Percentiles rank a stretch among this genome's conserved stretches.
phyloP scores from a whole-genome alignment of 2,888 invertebrate species.

The Margaritifera margaritifera region DNA sequence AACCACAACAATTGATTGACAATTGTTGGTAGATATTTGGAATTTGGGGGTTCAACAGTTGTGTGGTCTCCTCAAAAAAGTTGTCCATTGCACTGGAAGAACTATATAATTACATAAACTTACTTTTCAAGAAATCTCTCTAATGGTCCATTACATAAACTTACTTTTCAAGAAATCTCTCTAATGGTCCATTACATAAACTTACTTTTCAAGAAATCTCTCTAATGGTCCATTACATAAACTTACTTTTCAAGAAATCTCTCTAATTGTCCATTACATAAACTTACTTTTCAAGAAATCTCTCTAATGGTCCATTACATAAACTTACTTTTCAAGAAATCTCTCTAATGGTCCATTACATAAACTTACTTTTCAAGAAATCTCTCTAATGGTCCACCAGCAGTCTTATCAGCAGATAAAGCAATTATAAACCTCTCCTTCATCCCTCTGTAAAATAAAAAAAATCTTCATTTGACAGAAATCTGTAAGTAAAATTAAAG shows the following conservation, averaged over 20 bases:
- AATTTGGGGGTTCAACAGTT: too few relatives aligned
- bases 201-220: constrained; percentile 62
- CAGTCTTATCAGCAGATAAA: constrained; percentile 63
- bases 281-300: constrained; percentile 62
- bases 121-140: constrained; percentile 63
- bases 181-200: constrained; percentile 64
- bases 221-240: constrained; percentile 65
- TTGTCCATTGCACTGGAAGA: too few relatives aligned
- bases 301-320: constrained; percentile 66
- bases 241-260: constrained; percentile 63
- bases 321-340: constrained; percentile 61
- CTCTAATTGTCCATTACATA: constrained; percentile 65
- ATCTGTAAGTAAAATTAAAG: too few relatives aligned
- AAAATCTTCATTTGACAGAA: neutral
- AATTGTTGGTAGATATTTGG: too few relatives aligned
- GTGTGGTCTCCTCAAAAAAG: too few relatives aligned
- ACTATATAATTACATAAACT: constrained; percentile 12
- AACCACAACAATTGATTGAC: too few relatives aligned
- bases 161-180: constrained; percentile 62
- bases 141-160: constrained; percentile 64
- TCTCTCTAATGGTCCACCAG: constrained; percentile 69
- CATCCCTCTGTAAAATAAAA: constrained; percentile 45
- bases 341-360: constrained; percentile 67
- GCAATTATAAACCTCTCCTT: constrained; percentile 66
- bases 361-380: constrained; percentile 61